These are phyloP conservation scores for Arenicola marina DNA, from an alignment of 2,888 invertebrate species.

Conservation along the genomic window DNA sequence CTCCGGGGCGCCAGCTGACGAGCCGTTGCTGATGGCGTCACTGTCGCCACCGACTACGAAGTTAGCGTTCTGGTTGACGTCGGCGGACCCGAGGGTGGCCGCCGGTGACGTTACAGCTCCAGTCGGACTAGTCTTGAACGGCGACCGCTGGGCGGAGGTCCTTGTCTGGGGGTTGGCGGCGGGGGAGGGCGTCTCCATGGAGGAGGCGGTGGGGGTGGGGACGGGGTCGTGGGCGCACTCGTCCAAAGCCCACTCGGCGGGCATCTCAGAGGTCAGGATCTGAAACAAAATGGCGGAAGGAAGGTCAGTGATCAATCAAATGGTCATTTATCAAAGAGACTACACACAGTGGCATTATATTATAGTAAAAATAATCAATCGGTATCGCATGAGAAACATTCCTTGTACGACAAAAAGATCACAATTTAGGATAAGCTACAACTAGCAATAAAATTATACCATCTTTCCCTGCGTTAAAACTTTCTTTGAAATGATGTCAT, in stretches of 20 bases:
- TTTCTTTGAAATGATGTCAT: too few species aligned
- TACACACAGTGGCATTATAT: too few species aligned
- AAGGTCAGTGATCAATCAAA: not conserved
- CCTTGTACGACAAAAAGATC: too few species aligned
- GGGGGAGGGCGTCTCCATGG: not conserved
- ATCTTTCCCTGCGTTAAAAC: too few species aligned
- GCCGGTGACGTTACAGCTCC: too few species aligned
- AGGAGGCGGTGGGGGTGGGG: not conserved
- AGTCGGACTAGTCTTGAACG: too few species aligned
- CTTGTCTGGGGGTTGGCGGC: not conserved
- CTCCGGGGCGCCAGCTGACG: not conserved
- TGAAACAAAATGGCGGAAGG: slow-evolving; percentile 16
- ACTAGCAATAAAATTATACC: too few species aligned
- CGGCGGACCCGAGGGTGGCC: not conserved
- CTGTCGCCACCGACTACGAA: slow-evolving; percentile 5
- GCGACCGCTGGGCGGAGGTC: not conserved
- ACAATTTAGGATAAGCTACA: too few species aligned
- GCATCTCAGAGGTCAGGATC: slow-evolving; percentile 46
- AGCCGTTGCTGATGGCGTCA: slow-evolving; percentile 11
- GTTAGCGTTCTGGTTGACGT: not conserved
- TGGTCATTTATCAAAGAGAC: too few species aligned
- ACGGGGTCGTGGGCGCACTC: too few species aligned
- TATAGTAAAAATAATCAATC: too few species aligned
- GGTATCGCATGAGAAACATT: too few species aligned
- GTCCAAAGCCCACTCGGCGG: slow-evolving; percentile 38